Evolutionary conservation across 2,888 invertebrate genomes (phyloP).

Genomic region (Drosophila trichaetosa): DNA sequence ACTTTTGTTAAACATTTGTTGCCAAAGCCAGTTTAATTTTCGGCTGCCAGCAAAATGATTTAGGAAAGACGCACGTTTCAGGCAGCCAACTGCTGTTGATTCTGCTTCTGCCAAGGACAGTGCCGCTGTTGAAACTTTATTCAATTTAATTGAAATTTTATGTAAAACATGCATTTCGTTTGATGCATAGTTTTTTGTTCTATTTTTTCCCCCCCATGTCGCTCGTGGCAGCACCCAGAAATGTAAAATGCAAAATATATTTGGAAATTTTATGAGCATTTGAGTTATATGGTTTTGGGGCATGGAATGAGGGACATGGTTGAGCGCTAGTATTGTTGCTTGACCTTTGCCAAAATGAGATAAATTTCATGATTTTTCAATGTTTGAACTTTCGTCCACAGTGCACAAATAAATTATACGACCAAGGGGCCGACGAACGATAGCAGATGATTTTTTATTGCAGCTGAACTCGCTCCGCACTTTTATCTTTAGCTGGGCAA

Average conservation of each 20-base stretch:
- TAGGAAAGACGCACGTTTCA: constrained; percentile 66
- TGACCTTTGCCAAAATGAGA: constrained; percentile 70
- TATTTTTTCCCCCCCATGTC: not conserved
- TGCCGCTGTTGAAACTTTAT: constrained; percentile 62
- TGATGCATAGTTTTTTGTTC: constrained; percentile 62
- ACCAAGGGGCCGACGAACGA: constrained; percentile 36
- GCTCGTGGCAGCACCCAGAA: constrained; percentile 47
- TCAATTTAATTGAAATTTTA: constrained; percentile 78
- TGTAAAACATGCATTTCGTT: constrained; percentile 74
- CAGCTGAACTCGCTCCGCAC: constrained; percentile 42
- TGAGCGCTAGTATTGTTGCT: constrained; percentile 37
- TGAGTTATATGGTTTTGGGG: constrained; percentile 55
- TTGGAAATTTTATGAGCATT: constrained; percentile 71
- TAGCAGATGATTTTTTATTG: constrained; percentile 55
- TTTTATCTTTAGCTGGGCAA: constrained; percentile 56
- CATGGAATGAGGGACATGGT: constrained; percentile 12
- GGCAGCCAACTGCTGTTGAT: constrained; percentile 33
- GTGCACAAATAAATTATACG: constrained; percentile 71
- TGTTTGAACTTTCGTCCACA: constrained; percentile 69
- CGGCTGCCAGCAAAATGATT: constrained; percentile 76
- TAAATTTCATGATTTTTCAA: constrained; percentile 77
- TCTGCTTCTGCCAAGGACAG: constrained; percentile 61
- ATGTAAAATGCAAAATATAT: constrained; percentile 63
- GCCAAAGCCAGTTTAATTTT: constrained; percentile 73
- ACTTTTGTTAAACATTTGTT: constrained; percentile 74